These are phyloP conservation scores for Mirza zaza DNA, from an alignment of 2,113 vertebrate species.

Conservation along the genomic window DNA sequence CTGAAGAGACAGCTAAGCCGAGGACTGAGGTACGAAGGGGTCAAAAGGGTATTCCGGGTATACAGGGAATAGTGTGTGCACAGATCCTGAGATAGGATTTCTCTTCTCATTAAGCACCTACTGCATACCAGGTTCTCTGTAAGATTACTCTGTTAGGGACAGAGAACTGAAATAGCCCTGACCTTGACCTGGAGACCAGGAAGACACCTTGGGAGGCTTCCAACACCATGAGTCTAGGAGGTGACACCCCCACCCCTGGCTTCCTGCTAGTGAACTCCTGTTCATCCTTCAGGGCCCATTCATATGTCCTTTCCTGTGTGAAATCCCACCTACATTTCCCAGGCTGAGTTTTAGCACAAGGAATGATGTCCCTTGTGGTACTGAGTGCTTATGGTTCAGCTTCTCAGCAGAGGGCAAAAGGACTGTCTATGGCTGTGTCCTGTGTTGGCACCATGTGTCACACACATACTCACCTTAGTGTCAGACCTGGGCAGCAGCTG, in stretches of 20 bases:
- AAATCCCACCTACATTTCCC: neutral
- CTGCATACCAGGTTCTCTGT: neutral
- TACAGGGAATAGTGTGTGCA: neutral
- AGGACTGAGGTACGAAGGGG: neutral
- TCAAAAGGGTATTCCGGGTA: too few species aligned
- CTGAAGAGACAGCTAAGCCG: neutral
- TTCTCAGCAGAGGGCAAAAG: neutral
- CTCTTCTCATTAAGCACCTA: neutral
- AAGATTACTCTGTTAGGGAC: neutral
- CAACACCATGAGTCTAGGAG: neutral
- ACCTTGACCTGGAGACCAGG: neutral
- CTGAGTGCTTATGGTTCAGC: neutral
- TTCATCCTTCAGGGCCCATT: neutral
- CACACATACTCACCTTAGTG: conserved; percentile 86
- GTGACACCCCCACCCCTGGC: neutral
- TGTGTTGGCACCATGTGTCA: neutral
- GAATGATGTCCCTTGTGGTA: neutral
- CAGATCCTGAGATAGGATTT: neutral
- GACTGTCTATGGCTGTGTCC: neutral
- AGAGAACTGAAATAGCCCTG: neutral
- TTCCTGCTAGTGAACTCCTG: neutral
- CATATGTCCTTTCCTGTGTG: neutral
- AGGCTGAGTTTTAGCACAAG: neutral
- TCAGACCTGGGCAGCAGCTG: conserved; percentile 87
- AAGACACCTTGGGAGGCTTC: neutral